Percentiles rank a stretch among this genome's conserved stretches.
phyloP scores from a whole-genome alignment of 2,888 invertebrate species.

The Mimachlamys varia region DNA sequence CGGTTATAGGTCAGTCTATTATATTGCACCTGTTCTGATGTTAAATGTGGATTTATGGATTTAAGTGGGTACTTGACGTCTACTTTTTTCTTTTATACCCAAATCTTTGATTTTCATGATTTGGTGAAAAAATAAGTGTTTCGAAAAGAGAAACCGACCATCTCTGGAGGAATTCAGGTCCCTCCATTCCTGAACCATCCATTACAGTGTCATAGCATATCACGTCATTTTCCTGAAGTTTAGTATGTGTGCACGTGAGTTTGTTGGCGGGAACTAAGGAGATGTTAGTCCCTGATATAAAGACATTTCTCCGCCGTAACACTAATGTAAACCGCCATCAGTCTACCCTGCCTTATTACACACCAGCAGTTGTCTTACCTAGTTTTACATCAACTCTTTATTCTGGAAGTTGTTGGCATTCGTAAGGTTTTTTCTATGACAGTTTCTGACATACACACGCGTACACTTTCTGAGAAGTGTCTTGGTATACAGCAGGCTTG shows the following conservation, averaged over 20 bases:
- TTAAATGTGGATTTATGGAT: too few relatives aligned
- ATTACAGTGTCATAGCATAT: neutral
- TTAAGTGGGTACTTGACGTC: too few relatives aligned
- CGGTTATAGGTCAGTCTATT: too few relatives aligned
- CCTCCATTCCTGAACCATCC: neutral
- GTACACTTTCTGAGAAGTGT: neutral
- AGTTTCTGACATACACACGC: neutral
- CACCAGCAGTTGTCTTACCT: neutral
- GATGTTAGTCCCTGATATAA: neutral
- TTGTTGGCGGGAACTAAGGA: neutral
- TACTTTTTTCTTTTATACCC: neutral
- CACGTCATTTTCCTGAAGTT: neutral
- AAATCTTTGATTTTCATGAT: neutral
- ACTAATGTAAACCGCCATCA: neutral
- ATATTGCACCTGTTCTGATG: too few relatives aligned
- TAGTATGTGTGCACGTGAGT: neutral
- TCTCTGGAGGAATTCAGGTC: neutral
- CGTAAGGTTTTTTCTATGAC: neutral
- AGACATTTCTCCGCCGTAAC: neutral
- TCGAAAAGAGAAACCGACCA: neutral
- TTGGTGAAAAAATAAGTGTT: neutral
- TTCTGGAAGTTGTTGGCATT: neutral
- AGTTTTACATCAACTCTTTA: neutral
- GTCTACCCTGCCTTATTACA: neutral
- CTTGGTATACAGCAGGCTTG: neutral